Base-by-base conservation (phyloP, 1,140 invertebrate genomes). In the Cephus cinctus region DNA sequence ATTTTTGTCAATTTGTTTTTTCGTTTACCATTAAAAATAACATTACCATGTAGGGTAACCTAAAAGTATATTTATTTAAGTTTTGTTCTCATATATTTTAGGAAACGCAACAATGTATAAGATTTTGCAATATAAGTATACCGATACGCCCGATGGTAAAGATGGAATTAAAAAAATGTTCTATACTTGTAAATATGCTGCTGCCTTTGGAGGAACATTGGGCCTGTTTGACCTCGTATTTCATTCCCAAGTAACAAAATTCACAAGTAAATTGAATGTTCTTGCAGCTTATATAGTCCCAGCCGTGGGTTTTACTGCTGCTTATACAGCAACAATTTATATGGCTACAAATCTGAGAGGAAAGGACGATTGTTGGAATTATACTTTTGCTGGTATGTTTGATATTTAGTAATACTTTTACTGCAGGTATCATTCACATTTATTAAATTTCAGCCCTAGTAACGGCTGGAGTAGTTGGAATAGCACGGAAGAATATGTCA, bases 141-240 rank as follows among this genome's bases (percentile, higher is more conserved):
- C n/a, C n/a, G 81, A 86, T 59, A 76, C 81, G n/a, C 87, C 87
- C 1, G 86, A 89, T 27, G 87, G 86, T 0, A 55, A 83, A 40
- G 84, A 86, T 61, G 78, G 83, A 20, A 67, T 81, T 34, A 75
- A 81, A 48, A 88, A 89, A 70, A 62, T 84, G 18, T 71, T 81
- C 45, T 80, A 77, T n/a, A 73, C 78, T 1, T 74, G 76, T 14
- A 86, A 84, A 75, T 79, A 80, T 58, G 79, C 79, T 0, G 47
- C 72, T 0, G n/a, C 73, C 0, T 51, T 67, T 6, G 81, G 82
- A 16, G 0, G 43, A 0, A 3, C 27, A 0, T 14, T 83, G 1
- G 71, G 69, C 2, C 25, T 65, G 2, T 78, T 75, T 2, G 86
- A 89, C 71, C 77, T 82, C 27, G 47, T 84, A 0, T 65, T 83